These are phyloP conservation scores for Sebastiscus albofasciatus DNA, from an alignment of 2,797 vertebrate genomes.

Conservation along the genomic window DNA sequence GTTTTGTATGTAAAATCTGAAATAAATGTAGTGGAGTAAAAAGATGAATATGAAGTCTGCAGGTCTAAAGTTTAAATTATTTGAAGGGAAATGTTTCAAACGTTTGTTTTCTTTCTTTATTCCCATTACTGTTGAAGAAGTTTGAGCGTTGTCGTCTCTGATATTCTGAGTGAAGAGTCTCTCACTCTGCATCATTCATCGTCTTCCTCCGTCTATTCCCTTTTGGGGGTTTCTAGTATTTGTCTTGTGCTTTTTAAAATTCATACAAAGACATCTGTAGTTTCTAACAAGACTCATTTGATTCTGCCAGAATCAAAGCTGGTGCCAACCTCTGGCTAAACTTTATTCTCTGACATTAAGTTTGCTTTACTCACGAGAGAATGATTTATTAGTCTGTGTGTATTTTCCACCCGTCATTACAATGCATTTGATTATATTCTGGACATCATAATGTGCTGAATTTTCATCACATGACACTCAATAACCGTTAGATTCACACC, in stretches of 20 bases:
- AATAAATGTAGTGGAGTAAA: not conserved
- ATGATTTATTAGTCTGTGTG: not conserved
- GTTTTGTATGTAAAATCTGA: not conserved
- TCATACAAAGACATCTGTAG: not conserved
- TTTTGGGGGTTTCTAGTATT: not conserved
- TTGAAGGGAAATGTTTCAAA: not conserved
- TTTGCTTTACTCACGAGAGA: conserved; percentile 5
- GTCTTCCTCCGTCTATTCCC: not conserved
- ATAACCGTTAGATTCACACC: conserved; percentile 4
- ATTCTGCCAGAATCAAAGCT: conserved; percentile 5
- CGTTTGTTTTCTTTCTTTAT: not conserved
- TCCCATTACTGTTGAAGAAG: not conserved
- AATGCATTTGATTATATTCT: conserved; percentile 10
- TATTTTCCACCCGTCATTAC: conserved; percentile 26
- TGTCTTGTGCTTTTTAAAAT: not conserved
- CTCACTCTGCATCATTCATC: not conserved
- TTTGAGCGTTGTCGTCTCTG: not conserved
- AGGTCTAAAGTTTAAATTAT: not conserved
- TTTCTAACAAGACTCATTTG: not conserved
- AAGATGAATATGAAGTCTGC: not conserved
- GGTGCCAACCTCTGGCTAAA: not conserved
- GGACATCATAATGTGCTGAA: conserved; percentile 3
- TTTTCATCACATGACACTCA: conserved; percentile 30
- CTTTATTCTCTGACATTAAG: conserved; percentile 12
- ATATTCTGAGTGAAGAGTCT: conserved; percentile 13